Percentiles rank a stretch among this genome's conserved stretches.
These are phyloP conservation scores for Cremastobaeus sp. DNA, from an alignment of 2,888 invertebrate genomes.

Conservation along the genomic window DNA sequence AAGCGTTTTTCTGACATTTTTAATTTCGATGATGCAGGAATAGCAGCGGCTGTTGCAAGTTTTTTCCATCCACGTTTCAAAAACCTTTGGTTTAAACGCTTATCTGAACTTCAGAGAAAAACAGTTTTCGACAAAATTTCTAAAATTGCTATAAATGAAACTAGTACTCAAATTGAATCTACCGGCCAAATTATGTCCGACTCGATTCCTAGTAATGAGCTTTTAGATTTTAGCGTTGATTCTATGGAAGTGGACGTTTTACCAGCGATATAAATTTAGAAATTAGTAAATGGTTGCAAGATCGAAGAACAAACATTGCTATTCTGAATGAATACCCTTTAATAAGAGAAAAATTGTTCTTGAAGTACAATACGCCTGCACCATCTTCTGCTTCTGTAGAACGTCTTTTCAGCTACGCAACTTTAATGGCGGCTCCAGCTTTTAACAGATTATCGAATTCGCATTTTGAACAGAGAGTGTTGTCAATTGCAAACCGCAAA, in stretches of 20 bases:
- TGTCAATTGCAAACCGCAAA: slow-evolving; percentile 2
- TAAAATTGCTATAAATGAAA: slow-evolving; percentile 2
- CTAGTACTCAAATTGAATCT: too few relatives aligned
- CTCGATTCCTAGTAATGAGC: too few relatives aligned
- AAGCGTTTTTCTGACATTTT: slow-evolving; percentile 5
- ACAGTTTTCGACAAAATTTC: neutral
- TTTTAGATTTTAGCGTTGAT: slow-evolving; percentile 6
- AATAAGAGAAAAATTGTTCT: neutral
- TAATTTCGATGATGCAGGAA: neutral
- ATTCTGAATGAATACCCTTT: slow-evolving; percentile 7
- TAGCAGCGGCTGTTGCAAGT: slow-evolving; percentile 4
- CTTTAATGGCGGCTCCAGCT: neutral
- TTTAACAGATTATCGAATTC: neutral
- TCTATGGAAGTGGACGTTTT: slow-evolving; percentile 4
- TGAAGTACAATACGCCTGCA: neutral
- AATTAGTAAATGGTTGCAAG: slow-evolving; percentile 4
- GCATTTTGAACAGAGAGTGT: slow-evolving; percentile 2
- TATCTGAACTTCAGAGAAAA: neutral
- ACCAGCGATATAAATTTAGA: neutral
- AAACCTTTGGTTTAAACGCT: neutral
- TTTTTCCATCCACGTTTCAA: slow-evolving; percentile 8
- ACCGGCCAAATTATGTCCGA: too few relatives aligned
- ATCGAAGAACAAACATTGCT: neutral
- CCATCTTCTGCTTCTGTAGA: slow-evolving; percentile 6
- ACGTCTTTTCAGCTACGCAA: slow-evolving; percentile 5